Evolutionary conservation across 2,888 invertebrate genomes (phyloP), one percentile per base, ranked within the genome.

Genomic region (Tetheella fluctuosa): DNA sequence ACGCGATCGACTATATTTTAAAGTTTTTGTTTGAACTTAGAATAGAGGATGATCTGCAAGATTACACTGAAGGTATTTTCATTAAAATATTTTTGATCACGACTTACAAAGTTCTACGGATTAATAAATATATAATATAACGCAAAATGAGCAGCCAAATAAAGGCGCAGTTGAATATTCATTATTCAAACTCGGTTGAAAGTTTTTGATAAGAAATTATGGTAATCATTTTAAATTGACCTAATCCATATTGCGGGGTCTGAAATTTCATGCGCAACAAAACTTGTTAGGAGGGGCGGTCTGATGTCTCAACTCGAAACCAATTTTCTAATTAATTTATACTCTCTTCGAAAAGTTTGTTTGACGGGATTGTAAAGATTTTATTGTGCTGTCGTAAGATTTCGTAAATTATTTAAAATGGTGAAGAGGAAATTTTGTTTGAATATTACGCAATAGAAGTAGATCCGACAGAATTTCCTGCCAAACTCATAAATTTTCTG

Each of bases 211-310:
- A 86, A 85, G 85, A 85, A 86, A 88, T 89, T 88, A 88, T 88
- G 87, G 84, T 86, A 88, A 89, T 89, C 76, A 86, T 87, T 89
- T 87, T 85, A 86, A 87, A 88, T 87, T 85, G 87, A 88, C 84
- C 86, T 84, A 84, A 88, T 88, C 89, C 86, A 86, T 86, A 86
- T 84, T 88, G 85, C 78, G 81, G 73, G 65, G 69, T 63, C 74
- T 71, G 66, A 75, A 83, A 80, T 82, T 83, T 73, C 69, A 68
- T 68, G 70, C 70, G 73, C 74, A 74, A 79, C 77, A 77, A 80
- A 84, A 85, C 80, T 87, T 85, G 81, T 83, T 78, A 77, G 70
- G 69, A 71, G 67, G 67, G 13, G 73, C 70, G 71, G 77, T 74
- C 73, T 81, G 80, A 81, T 82, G 83, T 79, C 76, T 76, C 79